Evolutionary conservation across 2,888 invertebrate species (phyloP), one percentile per base, ranked within the genome.

Genomic region (Tipula unca): DNA sequence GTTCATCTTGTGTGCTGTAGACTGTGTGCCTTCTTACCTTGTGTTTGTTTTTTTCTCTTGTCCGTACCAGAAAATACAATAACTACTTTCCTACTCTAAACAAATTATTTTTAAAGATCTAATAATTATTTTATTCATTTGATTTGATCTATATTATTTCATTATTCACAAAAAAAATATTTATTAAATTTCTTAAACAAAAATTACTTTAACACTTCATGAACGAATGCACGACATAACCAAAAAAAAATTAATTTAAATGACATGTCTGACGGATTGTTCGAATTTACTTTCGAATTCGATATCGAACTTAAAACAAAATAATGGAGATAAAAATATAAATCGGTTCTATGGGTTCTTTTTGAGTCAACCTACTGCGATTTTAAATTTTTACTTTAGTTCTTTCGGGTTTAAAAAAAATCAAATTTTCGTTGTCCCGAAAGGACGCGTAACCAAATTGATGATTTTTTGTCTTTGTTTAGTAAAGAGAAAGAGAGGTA

Each of bases 21-120:
- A 25, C 69, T 69, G 69, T 25, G 25, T 13, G 25, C 69, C 69
- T 69, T 48, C 48, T 48, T 69, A 69, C 69, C 69, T 69, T 69
- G 20, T 69, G 69, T 69, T 69, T 69, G 13, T 69, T 69, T 25
- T 48, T 25, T 25, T 3, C 10, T 2, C 10, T 10, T 4, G 3
- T 13, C 3, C 25, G 42, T 14, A 48, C 8, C 69, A 69, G 69
- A 69, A 69, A 69, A 69, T 25, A 0, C 10, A 69, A 69, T 25
- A 69, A 0, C 2, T n/a, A 69, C 25, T 69, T 69, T 25, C 10
- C 25, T 25, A 69, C 3, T 25, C 10, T 25, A 8, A 25, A 69
- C 69, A 69, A 69, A 69, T 69, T 69, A 69, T 69, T 69, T 69
- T 69, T 69, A 69, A 69, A 69, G 25, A 69, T 69, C 69, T 69